Base-by-base conservation (phyloP, 2,113 vertebrate genomes). In the Barbus barbus region DNA sequence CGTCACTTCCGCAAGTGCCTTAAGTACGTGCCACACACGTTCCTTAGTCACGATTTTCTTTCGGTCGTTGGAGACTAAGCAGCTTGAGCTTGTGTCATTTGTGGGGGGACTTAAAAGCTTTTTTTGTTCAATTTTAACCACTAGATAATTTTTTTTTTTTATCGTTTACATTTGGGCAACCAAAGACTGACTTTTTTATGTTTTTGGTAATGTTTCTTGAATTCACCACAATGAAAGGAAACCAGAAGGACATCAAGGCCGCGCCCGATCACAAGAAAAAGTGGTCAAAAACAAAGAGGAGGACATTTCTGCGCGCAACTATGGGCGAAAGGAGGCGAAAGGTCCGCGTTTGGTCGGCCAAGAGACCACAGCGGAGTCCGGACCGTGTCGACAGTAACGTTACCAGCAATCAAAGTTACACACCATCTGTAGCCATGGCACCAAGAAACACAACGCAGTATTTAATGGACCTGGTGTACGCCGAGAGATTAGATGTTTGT, bases 371-470 rank as follows among this genome's bases (percentile, higher is more conserved):
- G 20, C 14, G 6, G 74, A 41, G 6, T 2, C 33, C 5, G 12
- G 46, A 41, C 18, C 56, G 1, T 31, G 67, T 20, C 5, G 46
- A 72, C 18, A 44, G 22, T 8, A 24, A 9, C 11, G 41, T 11
- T 67, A 22, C 20, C 26, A n/a, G 46, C 11, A 36, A 22, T 53
- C n/a, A 51, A 1, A 31, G 51, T 46, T 46, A 5, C 5, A n/a
- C n/a, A n/a, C 4, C 46, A 2, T 60, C 75, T 4, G 85, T 78
- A 11, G 56, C 78, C 0, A 88, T 87, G 87, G 89, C 89, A 28
- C 89, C 89, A 12, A 44, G 28, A n/a, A 90, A 95, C 91, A 95
- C 94, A 0, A 95, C 94, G 1, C 94, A 95, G 83, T 95, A 94
- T 85, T 60, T 95, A 2, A 95, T 95, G 93, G 72, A 82, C 28